Percentiles rank a stretch among this genome's conserved stretches.
These are phyloP conservation scores for Chrysogorgia sp. DNA, from an alignment of 92 coral and sea anemone genomes.

Conservation along the genomic window DNA sequence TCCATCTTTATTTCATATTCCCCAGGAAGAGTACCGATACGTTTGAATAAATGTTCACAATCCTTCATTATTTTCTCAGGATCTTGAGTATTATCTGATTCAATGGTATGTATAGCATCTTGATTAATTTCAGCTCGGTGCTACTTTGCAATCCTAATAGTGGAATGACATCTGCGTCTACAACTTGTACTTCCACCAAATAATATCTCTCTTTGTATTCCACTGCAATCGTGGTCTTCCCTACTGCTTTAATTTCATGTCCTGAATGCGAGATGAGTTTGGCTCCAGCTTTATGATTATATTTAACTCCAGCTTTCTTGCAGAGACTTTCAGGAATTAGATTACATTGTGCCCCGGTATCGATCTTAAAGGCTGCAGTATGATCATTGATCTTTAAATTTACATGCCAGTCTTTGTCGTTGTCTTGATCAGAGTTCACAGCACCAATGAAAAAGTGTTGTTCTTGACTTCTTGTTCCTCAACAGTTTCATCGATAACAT, in stretches of 20 bases:
- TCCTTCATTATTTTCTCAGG: constrained; percentile 11
- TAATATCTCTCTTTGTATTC: constrained; percentile 27
- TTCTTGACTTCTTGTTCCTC: too few species aligned
- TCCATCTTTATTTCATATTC: constrained; percentile 34
- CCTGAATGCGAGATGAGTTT: constrained; percentile 36
- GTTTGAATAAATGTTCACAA: constrained; percentile 23
- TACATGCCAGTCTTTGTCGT: too few species aligned
- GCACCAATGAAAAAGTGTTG: too few species aligned
- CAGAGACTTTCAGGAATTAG: constrained; percentile 33
- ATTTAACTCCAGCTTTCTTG: constrained; percentile 21
- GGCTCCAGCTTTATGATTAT: constrained; percentile 25
- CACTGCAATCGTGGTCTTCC: constrained; percentile 39
- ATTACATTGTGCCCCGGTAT: constrained; percentile 32
- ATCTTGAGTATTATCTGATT: constrained; percentile 1
- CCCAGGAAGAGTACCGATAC: constrained; percentile 39
- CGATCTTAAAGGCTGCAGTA: too few species aligned
- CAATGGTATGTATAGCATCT: constrained; percentile 23
- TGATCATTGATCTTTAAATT: too few species aligned
- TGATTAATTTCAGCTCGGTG: constrained; percentile 26
- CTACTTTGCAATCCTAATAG: constrained; percentile 28
- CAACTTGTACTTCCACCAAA: constrained; percentile 31
- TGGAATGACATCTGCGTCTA: constrained; percentile 29
- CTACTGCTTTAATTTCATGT: constrained; percentile 48
- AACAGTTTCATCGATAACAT: too few species aligned
- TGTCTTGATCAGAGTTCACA: too few species aligned